Evolutionary conservation across 2,113 vertebrate species (phyloP).

Genomic region (Erinaceus europaeus): DNA sequence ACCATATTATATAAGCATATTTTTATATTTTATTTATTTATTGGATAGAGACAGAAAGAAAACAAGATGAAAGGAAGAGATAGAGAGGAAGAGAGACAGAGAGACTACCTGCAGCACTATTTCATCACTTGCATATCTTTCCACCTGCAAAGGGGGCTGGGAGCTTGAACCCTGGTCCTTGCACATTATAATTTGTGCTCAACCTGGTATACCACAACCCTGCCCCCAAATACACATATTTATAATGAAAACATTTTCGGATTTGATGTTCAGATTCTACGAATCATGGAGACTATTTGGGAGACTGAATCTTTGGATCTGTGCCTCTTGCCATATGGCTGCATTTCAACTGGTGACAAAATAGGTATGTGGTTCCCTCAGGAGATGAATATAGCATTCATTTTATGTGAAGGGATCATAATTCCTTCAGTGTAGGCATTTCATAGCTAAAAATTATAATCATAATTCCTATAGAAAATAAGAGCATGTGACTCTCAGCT

Average conservation of each 20-base stretch:
- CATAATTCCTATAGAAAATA: neutral
- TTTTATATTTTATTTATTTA: no score
- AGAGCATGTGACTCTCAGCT: neutral
- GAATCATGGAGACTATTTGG: constrained; percentile 99
- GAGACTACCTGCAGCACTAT: no score
- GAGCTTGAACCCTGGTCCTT: no score
- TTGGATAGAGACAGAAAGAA: no score
- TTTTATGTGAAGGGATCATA: neutral
- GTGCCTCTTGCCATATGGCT: constrained; percentile 94
- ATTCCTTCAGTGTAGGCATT: neutral
- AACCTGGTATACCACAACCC: no score
- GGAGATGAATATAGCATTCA: neutral
- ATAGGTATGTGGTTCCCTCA: constrained; percentile 86
- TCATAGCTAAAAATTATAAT: neutral
- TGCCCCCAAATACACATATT: no score
- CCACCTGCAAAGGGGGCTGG: no score
- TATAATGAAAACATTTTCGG: constrained; percentile 12
- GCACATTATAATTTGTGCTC: no score
- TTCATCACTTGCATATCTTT: no score
- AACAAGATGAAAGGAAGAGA: no score
- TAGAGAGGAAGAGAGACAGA: no score
- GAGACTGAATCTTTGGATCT: constrained; percentile 96
- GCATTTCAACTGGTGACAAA: constrained; percentile 98
- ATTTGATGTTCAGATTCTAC: constrained; percentile 88
- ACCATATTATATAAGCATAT: neutral